Evolutionary conservation across 2,888 invertebrate genomes (phyloP), one percentile per base, ranked within the genome.

Genomic region (Venusia cambrica): DNA sequence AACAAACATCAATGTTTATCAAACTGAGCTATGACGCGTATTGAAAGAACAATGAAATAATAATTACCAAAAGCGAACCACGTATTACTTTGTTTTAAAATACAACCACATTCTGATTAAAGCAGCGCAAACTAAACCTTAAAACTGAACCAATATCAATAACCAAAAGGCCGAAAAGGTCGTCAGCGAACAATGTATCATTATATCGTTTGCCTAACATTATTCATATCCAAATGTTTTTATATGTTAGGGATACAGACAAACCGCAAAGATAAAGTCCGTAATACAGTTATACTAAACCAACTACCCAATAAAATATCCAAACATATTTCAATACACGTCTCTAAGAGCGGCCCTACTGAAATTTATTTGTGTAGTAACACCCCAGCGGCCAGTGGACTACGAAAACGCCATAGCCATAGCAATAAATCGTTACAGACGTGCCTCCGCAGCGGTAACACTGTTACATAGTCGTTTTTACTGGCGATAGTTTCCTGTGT

Each of bases 291-390:
- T 57, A 65, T 61, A 64, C 59, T 60, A 56, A 61, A 52, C 59
- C 51, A 57, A 59, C 62, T 62, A 67, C 70, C 63, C 67, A 67
- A 73, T 73, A 73, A 69, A 68, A 73, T 69, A 73, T 73, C 45
- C 65, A 60, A 66, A 66, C 66, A 69, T 70, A 73, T 73, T 75
- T 73, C 73, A 67, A 71, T 71, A 68, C 57, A 65, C 61, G 63
- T 63, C 62, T 61, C 57, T 57, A 56, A 65, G 65, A 60, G 61
- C 64, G 62, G 72, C 61, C 65, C 65, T 60, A 60, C 64, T 57
- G 61, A 68, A 73, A 78, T 78, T 74, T 80, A 79, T 80, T 76
- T 75, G 68, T 65, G 71, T 66, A 65, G 68, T 68, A 73, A 71
- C 73, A 72, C 69, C 63, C 67, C 45, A 59, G 56, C 48, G 63